phyloP scores from a whole-genome alignment of 2,888 invertebrate genomes.

The Drosophila acutilabella region DNA sequence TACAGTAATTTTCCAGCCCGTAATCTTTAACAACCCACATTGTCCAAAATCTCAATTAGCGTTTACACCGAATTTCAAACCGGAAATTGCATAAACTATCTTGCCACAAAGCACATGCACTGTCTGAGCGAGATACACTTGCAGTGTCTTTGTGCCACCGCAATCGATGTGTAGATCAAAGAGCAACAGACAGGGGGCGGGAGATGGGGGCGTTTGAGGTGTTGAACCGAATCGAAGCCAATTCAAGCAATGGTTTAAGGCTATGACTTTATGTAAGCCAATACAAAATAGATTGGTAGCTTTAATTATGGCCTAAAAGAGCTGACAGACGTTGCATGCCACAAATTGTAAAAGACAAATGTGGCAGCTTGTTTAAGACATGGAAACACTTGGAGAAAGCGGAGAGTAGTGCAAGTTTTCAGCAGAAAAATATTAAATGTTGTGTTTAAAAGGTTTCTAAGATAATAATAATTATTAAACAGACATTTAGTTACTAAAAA shows the following conservation, averaged over 20 bases:
- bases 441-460: too few relatives aligned
- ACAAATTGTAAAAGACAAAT: conserved; percentile 49
- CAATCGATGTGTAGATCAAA: conserved; percentile 19
- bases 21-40: conserved; percentile 34
- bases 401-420: not conserved
- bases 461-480: not conserved
- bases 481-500: not conserved
- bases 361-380: conserved; percentile 15
- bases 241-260: conserved; percentile 32
- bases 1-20: conserved; percentile 24
- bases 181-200: not conserved
- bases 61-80: conserved; percentile 31
- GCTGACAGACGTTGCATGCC: conserved; percentile 49
- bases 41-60: conserved; percentile 57
- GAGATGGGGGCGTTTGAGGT: not conserved
- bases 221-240: conserved; percentile 44
- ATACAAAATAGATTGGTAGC: conserved; percentile 33
- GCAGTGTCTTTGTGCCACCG: conserved; percentile 12
- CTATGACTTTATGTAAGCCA: conserved; percentile 50
- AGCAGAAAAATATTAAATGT: not conserved
- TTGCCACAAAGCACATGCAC: conserved; percentile 36
- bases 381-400: too few relatives aligned
- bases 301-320: conserved; percentile 61
- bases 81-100: conserved; percentile 71
- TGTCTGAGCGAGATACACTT: conserved; percentile 27